A percentile compares a stretch with the other conserved stretches of the same genome.
These are phyloP conservation scores for Ia io DNA, from an alignment of 2,113 vertebrate species.

Conservation along the genomic window DNA sequence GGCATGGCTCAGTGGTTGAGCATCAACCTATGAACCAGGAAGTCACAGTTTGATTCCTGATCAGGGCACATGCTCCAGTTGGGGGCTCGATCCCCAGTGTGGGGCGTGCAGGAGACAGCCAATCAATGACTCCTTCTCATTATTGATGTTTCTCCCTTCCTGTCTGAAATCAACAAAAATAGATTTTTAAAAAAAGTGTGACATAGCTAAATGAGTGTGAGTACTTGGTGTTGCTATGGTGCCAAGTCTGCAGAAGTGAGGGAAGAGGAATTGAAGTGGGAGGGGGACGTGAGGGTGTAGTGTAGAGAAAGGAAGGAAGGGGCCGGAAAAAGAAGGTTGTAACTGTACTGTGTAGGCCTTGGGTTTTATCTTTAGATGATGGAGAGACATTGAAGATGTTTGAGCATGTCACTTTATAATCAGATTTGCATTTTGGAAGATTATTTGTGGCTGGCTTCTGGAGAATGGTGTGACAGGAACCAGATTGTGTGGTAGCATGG, in stretches of 20 bases:
- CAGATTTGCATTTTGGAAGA: slow-evolving; percentile 25
- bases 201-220: background rate
- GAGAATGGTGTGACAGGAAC: background rate
- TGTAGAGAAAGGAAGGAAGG: background rate
- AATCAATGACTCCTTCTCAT: no score
- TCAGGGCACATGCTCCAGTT: no score
- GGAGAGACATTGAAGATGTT: background rate
- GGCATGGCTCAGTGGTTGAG: no score
- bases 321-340: background rate
- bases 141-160: no score
- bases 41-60: no score
- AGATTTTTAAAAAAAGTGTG: background rate
- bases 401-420: background rate
- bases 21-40: no score
- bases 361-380: background rate
- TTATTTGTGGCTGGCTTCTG: slow-evolving; percentile 18
- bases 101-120: no score
- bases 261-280: background rate
- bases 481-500: background rate
- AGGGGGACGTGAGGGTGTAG: background rate
- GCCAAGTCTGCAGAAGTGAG: background rate
- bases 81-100: no score
- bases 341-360: background rate
- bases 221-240: background rate
- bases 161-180: no score